Evolutionary conservation across 2,888 invertebrate genomes (phyloP), one percentile per base, ranked within the genome.

Genomic region (Leptopilina myrica): DNA sequence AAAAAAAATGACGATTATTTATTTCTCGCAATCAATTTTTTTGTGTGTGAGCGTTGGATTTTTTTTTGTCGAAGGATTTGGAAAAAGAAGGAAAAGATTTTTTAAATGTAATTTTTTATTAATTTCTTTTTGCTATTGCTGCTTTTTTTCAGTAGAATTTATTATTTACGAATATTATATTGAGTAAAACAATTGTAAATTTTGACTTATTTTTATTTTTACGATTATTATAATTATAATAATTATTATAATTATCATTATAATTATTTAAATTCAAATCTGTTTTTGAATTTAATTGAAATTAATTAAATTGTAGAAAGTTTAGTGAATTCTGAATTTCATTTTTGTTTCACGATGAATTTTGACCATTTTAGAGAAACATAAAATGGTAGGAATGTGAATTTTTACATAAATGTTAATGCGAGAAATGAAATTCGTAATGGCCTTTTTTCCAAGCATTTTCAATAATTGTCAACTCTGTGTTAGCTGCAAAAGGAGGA

Each of bases 401-500:
- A 49, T 49, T 49, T 49, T 56, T 73, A 40, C 33, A 33, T 33
- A 33, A 33, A 33, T 33, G 56, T 33, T 26, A 73, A n/a, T 73
- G 73, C 56, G 53, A 73, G 73, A n/a, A 73, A 73, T 56, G 26
- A 73, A 73, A 33, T 53, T 73, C 73, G 73, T 73, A 73, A 73
- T 56, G 73, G 73, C 73, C 73, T 56, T 73, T 56, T 73, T 33
- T 33, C 14, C 56, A 73, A 73, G 73, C 73, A 73, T 73, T 73
- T 73, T 56, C 33, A 33, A 73, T 73, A 73, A 33, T 73, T 73
- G 73, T 11, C 2, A 33, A 56, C 33, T 56, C n/a, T 33, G 53
- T 53, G 20, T 26, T 49, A 20, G 14, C 56, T 73, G 73, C 53
- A 56, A n/a, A 33, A 26, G 33, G 11, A 49, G 8, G 11, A 73